Base-by-base conservation (phyloP, 2,888 invertebrate species). In the Poecilus cupreus region DNA sequence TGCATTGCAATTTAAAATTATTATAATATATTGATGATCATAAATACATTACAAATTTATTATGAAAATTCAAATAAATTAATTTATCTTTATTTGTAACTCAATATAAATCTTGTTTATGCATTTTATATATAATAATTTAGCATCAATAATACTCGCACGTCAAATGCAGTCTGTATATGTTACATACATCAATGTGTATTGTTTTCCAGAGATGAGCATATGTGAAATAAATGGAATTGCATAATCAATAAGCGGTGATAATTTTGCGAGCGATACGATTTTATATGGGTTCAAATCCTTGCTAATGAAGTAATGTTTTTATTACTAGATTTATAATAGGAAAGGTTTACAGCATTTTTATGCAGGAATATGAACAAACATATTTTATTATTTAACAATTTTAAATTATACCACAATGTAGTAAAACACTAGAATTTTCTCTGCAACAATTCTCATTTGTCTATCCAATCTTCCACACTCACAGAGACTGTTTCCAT, bases 61-160 rank as follows among this genome's bases (percentile, higher is more conserved):
- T 46, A 72, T 72, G 72, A 46, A 72, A 72, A 72, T 46, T 72
- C 10, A 24, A 43, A 46, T 72, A 46, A 46, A 46, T 72, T 46
- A 72, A 72, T 72, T 72, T 72, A 72, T 72, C 72, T 72, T 13
- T 46, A 46, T 72, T 46, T 46, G 43, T 68, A 68, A 32, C 64
- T 37, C 64, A 24, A 72, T 46, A 72, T 72, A 72, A 72, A 72
- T 72, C 46, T 72, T 72, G 72, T 72, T 72, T 46, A 72, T 72
- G 43, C n/a, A 43, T 72, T 46, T 72, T 72, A 72, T 72, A 46
- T 16, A 68, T 72, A 72, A 72, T 46, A 72, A 72, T 72, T 46
- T 13, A 43, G 16, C 43, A 68, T 68, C 68, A 39, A 68, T 68
- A 68, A 39, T 24, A 39, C 18, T 39, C 11, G 20, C 72, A 72